Conservation (phyloP, 2,113 vertebrate species). For the human region GRCh38 chr4:62884001-62884500, state of each 20-base stretch:
- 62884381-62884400: not conserved
- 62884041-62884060: not conserved
- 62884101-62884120: not conserved
- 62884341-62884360: not conserved
- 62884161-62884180: constrained; percentile 18
- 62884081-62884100: not conserved
- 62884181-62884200: not conserved
- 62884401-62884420: constrained; percentile 39
- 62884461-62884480: not conserved
- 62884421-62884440: not conserved
- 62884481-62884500: not conserved
- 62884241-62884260: not conserved
- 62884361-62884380: not conserved
- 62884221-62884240: constrained; percentile 37
- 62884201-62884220: not conserved
- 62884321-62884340: constrained; percentile 30
- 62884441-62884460: not conserved
- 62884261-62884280: constrained; percentile 40
- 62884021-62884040: not conserved
- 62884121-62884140: constrained; percentile 21
- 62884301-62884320: not conserved
- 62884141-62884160: constrained; percentile 8
- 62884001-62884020: not conserved
- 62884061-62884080: constrained; percentile 6
- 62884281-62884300: not conserved